Evolutionary conservation across 2,888 invertebrate genomes (phyloP), one percentile per base, ranked within the genome.

Genomic region (Acleris holmiana): DNA sequence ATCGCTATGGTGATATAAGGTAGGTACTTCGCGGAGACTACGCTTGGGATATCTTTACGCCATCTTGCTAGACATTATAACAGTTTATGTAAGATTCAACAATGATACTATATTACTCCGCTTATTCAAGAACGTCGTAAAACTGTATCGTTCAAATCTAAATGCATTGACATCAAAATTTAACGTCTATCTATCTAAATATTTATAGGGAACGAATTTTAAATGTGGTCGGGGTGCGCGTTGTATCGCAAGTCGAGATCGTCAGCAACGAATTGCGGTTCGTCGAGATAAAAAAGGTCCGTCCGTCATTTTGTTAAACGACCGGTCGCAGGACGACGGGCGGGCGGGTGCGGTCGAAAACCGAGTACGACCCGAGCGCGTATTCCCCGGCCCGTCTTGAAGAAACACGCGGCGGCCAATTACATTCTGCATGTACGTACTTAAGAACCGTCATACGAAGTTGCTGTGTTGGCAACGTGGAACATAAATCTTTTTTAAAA

Each of bases 291-390:
- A 91, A 91, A 91, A 91, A 89, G 91, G 91, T 88, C 84, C 85
- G 89, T 89, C 84, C 88, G 88, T 89, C 89, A 89, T 91, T 91
- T 88, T 85, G 86, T 82, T 85, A 88, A 89, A 89, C 88, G 90
- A 89, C 83, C 87, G 79, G 78, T 76, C 76, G 74, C 78, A 83
- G 82, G 76, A 75, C 76, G 76, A n/a, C n/a, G n/a, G 69, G 76
- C 78, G 81, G 76, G 73, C 79, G 79, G 76, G 77, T 81, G 82
- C 78, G 79, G 79, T 68, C 71, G 75, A 82, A 84, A 85, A 84
- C 86, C 83, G 80, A 76, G 78, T 76, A 68, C 78, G 75, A 81
- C 80, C 84, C 80, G 77, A 73, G 71, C 72, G 72, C 65, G 61
- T 67, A 71, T 71, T 73, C 69, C 69, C 70, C 61, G 69, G 76